phyloP scores from a whole-genome alignment of 2,113 vertebrate species.

The Phyllopteryx taeniolatus region DNA sequence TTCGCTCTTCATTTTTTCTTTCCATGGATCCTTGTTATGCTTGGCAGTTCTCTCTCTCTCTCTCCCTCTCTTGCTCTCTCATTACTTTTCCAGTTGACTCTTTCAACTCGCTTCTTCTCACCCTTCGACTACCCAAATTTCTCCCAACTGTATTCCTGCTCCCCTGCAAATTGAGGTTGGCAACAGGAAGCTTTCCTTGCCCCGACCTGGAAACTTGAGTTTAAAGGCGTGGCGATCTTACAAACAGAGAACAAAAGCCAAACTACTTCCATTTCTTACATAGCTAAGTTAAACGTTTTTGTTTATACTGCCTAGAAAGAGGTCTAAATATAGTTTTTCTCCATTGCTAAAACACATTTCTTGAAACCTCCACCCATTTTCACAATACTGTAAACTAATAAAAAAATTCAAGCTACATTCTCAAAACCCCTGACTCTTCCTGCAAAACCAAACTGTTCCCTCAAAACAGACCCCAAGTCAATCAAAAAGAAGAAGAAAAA shows the following conservation, averaged over 20 bases:
- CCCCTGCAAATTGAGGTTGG: slow-evolving; percentile 37
- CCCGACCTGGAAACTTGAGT: slow-evolving; percentile 8
- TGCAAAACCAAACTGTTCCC: too few species aligned
- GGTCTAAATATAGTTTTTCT: neutral
- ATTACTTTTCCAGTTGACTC: slow-evolving; percentile 50
- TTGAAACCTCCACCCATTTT: too few species aligned
- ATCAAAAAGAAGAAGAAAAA: too few species aligned
- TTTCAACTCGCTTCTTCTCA: slow-evolving; percentile 31
- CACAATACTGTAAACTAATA: too few species aligned
- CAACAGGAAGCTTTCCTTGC: slow-evolving; percentile 16
- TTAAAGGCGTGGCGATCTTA: neutral
- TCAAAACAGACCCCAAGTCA: too few species aligned
- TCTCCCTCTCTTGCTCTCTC: slow-evolving; percentile 58
- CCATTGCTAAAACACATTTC: too few species aligned
- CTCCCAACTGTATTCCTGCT: slow-evolving; percentile 22
- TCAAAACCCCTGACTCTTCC: too few species aligned
- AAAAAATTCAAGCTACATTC: too few species aligned
- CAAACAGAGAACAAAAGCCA: neutral
- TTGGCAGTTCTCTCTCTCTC: slow-evolving; percentile 50
- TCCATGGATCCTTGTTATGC: slow-evolving; percentile 67
- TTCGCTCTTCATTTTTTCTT: slow-evolving; percentile 66
- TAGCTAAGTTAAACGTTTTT: neutral
- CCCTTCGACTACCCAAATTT: slow-evolving; percentile 14
- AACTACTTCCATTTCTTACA: neutral
- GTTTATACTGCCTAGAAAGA: neutral